Percentiles rank a stretch among this genome's conserved stretches.
Conservation (phyloP, 2,888 invertebrate genomes). For the Drosophila flavopinicola region DNA sequence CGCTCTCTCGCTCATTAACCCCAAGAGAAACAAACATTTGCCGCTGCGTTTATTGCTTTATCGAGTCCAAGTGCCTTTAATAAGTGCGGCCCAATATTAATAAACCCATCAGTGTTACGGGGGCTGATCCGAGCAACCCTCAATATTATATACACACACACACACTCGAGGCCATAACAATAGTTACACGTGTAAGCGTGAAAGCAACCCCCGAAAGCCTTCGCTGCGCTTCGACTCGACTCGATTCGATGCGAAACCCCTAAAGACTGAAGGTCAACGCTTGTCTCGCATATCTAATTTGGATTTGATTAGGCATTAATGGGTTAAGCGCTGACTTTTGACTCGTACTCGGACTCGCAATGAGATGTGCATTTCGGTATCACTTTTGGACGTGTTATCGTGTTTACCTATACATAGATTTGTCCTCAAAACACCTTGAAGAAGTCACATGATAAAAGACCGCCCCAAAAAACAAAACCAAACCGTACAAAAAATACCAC, state of each 20-base stretch:
- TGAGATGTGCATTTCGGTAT: slow-evolving; percentile 14
- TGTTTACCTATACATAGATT: slow-evolving; percentile 20
- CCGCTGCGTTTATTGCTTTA: slow-evolving; percentile 51
- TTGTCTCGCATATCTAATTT: slow-evolving; percentile 65
- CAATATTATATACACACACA: neutral
- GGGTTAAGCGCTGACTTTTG: slow-evolving; percentile 71
- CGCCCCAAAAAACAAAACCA: slow-evolving; percentile 29
- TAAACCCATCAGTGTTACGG: slow-evolving; percentile 70
- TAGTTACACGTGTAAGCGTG: slow-evolving; percentile 55
- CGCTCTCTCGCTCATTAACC: slow-evolving; percentile 53
- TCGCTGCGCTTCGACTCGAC: too few species aligned
- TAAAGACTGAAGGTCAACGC: slow-evolving; percentile 47
- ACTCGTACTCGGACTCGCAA: slow-evolving; percentile 4
- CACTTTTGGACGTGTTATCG: slow-evolving; percentile 13
- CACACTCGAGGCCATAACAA: slow-evolving; percentile 43
- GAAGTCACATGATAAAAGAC: slow-evolving; percentile 68
- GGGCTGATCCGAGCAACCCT: slow-evolving; percentile 67
- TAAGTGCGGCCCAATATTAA: slow-evolving; percentile 60
- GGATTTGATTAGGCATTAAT: slow-evolving; percentile 72
- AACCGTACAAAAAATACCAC: slow-evolving; percentile 36
- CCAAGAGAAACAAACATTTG: slow-evolving; percentile 69
- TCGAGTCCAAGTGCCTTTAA: slow-evolving; percentile 52
- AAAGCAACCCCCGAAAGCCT: slow-evolving; percentile 33
- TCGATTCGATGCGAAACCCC: slow-evolving; percentile 38
- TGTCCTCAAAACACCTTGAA: slow-evolving; percentile 66